These are phyloP conservation scores for Azemiops feae DNA, from an alignment of 2,113 vertebrate species.

Conservation along the genomic window DNA sequence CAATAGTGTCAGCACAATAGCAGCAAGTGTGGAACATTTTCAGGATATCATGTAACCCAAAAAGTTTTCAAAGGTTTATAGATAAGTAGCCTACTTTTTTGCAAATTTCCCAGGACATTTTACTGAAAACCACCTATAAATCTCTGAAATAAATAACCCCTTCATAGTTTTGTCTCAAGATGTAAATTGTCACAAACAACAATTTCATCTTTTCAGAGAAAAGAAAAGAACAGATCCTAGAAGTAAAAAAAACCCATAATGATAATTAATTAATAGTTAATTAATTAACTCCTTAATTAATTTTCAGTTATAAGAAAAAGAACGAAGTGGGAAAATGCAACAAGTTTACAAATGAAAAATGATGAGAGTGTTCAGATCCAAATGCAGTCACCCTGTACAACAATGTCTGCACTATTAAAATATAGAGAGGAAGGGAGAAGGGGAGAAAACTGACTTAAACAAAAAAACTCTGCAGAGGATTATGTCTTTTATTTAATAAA, in stretches of 20 bases:
- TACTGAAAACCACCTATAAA: neutral
- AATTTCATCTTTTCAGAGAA: neutral
- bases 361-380: neutral
- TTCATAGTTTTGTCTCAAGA: neutral
- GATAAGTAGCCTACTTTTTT: neutral
- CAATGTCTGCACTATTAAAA: neutral
- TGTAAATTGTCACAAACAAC: neutral
- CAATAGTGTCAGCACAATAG: neutral
- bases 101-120: neutral
- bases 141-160: neutral
- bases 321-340: neutral
- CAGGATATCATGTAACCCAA: neutral
- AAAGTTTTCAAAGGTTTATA: neutral
- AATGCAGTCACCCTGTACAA: neutral
- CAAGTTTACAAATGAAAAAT: neutral
- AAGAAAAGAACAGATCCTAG: neutral
- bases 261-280: neutral
- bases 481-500: neutral
- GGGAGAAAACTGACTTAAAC: neutral
- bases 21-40: neutral
- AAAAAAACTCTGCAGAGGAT: neutral
- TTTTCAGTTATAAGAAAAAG: neutral
- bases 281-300: neutral
- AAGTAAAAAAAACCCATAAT: neutral
- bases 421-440: no score